phyloP scores from a whole-genome alignment of 2,888 invertebrate species.

The Diachrysia chrysitis region DNA sequence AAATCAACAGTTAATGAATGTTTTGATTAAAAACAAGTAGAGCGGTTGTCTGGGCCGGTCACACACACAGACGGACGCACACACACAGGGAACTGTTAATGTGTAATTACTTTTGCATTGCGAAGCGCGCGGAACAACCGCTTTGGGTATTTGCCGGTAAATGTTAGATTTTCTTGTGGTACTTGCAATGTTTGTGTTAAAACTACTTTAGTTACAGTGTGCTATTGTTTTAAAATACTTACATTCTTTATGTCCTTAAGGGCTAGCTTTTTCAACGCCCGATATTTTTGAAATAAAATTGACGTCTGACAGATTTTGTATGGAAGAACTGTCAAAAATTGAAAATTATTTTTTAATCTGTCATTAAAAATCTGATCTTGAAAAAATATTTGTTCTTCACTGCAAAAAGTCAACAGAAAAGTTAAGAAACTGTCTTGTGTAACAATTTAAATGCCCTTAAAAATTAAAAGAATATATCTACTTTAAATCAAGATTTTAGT shows the following conservation, averaged over 20 bases:
- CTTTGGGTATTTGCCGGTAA: conserved; percentile 47
- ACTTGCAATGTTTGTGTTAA: conserved; percentile 16
- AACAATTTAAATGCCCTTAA: no score
- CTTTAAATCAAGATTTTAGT: no score
- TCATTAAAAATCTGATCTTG: no score
- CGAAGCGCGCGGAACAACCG: conserved; percentile 37
- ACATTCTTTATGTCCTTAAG: background rate
- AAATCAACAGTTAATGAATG: conserved; percentile 62
- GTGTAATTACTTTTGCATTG: conserved; percentile 56
- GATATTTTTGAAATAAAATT: no score
- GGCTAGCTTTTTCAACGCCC: no score
- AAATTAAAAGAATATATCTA: no score
- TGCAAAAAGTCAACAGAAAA: no score
- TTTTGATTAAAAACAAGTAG: conserved; percentile 67
- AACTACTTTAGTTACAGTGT: background rate
- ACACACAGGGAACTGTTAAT: conserved; percentile 39
- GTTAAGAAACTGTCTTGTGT: no score
- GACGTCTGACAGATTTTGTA: no score
- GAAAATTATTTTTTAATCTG: no score
- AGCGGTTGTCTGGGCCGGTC: conserved; percentile 49
- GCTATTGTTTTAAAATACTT: background rate
- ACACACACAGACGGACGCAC: conserved; percentile 31
- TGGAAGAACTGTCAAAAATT: no score
- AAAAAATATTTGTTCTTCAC: no score
- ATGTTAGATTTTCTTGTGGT: conserved; percentile 49